Conservation (phyloP, 37 sponge, comb jelly and placozoan genomes). For the Cladorhizidae sp. region DNA sequence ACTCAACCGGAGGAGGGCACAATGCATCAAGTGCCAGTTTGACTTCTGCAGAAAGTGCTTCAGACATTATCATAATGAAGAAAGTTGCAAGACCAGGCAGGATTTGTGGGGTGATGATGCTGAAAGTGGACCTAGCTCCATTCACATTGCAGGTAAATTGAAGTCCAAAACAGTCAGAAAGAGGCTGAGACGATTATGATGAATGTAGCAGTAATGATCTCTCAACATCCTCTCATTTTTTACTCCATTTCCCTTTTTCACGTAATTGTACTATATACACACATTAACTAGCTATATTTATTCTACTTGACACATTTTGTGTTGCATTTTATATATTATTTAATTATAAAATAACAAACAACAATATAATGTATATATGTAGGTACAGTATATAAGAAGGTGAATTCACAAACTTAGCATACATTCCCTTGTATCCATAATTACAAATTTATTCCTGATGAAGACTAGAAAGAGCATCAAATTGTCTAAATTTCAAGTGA, state of each 20-base stretch:
- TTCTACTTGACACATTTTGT: not conserved
- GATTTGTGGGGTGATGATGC: not conserved
- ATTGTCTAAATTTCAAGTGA: too few relatives aligned
- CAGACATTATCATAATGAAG: slow-evolving; percentile 24
- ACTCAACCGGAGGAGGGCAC: slow-evolving; percentile 37
- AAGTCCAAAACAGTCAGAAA: slow-evolving; percentile 11
- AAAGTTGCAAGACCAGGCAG: slow-evolving; percentile 7
- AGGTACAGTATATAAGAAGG: too few relatives aligned
- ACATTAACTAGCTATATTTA: not conserved
- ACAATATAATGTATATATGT: too few relatives aligned
- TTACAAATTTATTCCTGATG: too few relatives aligned
- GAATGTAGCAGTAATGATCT: not conserved
- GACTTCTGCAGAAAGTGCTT: slow-evolving; percentile 41
- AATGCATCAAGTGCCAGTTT: slow-evolving; percentile 28
- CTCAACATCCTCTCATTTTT: not conserved
- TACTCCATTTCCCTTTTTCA: not conserved
- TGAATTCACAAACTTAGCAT: too few relatives aligned
- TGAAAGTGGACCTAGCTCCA: not conserved
- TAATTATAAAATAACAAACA: too few relatives aligned
- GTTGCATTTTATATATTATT: not conserved
- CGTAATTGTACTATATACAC: not conserved
- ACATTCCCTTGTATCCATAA: too few relatives aligned
- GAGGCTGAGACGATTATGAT: slow-evolving; percentile 36
- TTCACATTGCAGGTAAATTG: slow-evolving; percentile 10
- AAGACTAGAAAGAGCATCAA: too few relatives aligned